Evolutionary conservation across 2,888 invertebrate genomes (phyloP), one percentile per base, ranked within the genome.

Genomic region (Clusia tigrina): DNA sequence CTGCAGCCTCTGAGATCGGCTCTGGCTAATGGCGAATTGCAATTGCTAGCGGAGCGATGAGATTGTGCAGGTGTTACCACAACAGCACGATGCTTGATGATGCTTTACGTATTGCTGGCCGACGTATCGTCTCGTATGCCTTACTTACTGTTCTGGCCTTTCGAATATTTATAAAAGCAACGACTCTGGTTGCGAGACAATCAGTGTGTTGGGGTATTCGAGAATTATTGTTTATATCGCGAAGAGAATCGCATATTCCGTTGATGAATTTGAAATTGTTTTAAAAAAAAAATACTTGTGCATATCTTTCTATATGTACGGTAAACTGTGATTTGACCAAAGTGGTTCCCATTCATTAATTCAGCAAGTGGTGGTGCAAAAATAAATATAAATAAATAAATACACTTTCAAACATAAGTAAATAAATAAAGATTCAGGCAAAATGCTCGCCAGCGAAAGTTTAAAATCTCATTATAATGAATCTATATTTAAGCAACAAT

Each of bases 381-480:
- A n/a, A n/a, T n/a, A n/a, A n/a, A n/a, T n/a, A n/a, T n/a, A n/a
- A n/a, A n/a, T n/a, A n/a, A n/a, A n/a, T n/a, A n/a, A n/a, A n/a
- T n/a, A n/a, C n/a, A n/a, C n/a, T n/a, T n/a, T n/a, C n/a, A n/a
- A n/a, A n/a, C n/a, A 17, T 52, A 63, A 55, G n/a, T 67, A 67
- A 38, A 26, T 10, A 26, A 53, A 25, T 51, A 54, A 37, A 48
- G 18, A 70, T 64, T 6, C 5, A 67, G 63, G 62, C 38, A 74
- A 70, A 66, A 81, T 81, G 81, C 74, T 81, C 67, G 81, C 81
- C 69, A 80, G 79, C 69, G 74, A 80, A 68, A 77, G 67, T 71
- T 73, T 73, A 71, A 72, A 69, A 64, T 65, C 70, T 62, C 74
- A 72, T 65, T 80, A 73, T 58, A 74, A 74, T 70, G 76, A 77